Conservation (phyloP, 1,140 invertebrate genomes). For the Brachionus paranguensis region DNA sequence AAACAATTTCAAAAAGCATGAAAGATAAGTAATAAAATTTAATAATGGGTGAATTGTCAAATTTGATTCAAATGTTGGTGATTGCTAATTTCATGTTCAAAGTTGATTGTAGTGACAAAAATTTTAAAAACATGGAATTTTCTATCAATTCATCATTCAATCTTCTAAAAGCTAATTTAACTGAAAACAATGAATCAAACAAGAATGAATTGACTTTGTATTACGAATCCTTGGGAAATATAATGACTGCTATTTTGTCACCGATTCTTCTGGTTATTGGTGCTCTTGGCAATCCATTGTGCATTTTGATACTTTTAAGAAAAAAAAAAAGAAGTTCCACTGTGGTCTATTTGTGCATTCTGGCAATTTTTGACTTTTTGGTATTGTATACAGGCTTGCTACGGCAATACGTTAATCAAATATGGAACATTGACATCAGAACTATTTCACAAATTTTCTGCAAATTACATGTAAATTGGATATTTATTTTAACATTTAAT, state of each 20-base stretch:
- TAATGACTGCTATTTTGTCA: neutral
- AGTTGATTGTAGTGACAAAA: neutral
- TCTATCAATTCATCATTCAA: neutral
- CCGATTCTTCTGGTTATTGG: slow-evolving; percentile 22
- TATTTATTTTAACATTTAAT: too few species aligned
- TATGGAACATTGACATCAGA: neutral
- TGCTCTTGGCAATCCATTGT: slow-evolving; percentile 5
- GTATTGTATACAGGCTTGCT: slow-evolving; percentile 30
- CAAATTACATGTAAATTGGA: slow-evolving; percentile 19
- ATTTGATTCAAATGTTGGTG: too few species aligned
- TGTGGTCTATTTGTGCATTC: slow-evolving; percentile 15
- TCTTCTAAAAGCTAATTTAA: neutral
- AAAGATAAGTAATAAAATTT: too few species aligned
- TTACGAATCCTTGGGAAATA: neutral
- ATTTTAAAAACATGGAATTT: neutral
- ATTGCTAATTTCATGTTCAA: too few species aligned
- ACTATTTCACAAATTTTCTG: neutral
- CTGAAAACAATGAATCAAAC: neutral
- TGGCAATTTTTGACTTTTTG: slow-evolving; percentile 18
- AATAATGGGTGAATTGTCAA: too few species aligned
- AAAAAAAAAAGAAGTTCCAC: neutral
- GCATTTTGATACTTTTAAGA: neutral
- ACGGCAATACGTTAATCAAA: neutral
- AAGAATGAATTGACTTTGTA: neutral
- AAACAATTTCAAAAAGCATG: too few species aligned